Base-by-base conservation (phyloP, 2,888 invertebrate species). In the Electrophaes corylata region DNA sequence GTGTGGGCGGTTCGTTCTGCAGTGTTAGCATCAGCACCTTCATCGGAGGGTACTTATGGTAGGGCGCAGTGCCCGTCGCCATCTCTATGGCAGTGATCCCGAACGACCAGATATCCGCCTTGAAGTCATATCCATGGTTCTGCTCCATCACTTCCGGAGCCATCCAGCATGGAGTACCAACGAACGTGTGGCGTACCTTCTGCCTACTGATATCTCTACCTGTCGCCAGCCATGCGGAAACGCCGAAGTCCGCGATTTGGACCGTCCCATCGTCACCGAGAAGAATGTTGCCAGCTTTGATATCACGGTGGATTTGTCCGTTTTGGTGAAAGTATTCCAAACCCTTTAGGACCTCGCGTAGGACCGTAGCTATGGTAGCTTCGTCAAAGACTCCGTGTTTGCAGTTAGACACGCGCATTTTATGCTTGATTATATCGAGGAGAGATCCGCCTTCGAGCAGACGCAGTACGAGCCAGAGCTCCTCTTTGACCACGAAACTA, bases 101-200 rank as follows among this genome's bases (percentile, higher is more conserved):
- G 84, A 98, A 95, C 3, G 94, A 94, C 94, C 94, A 94, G 62
- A 94, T 93, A 76, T 94, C 94, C 2, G 99, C 99, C 89, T 99
- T 99, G 91, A 99, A 99, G 88, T 99, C 99, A 84, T 99, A 99
- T 4, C 99, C 99, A 83, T 98, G 98, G 87, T 98, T 98, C 94
- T 96, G 98, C 86, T 98, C 98, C 99, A 99, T 99, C 65, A 99
- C 99, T 92, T 99, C 99, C 5, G 99, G 99, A 11, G 99, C 99
- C 99, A 99, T 99, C 99, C 99, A 99, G 85, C 99, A 99, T 0
- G 99, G 99, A 10, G 99, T 99, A 46, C 99, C 99, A 4, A 99
- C 99, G 90, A 99, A 99, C 0, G 99, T 99, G 87, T 99, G 99
- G 12, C 99, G 94, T 50, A 98, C 98, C 88, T 98, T 98, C 86